Conservation (phyloP, 2,797 vertebrate genomes). For the Urosaurus nigricauda region DNA sequence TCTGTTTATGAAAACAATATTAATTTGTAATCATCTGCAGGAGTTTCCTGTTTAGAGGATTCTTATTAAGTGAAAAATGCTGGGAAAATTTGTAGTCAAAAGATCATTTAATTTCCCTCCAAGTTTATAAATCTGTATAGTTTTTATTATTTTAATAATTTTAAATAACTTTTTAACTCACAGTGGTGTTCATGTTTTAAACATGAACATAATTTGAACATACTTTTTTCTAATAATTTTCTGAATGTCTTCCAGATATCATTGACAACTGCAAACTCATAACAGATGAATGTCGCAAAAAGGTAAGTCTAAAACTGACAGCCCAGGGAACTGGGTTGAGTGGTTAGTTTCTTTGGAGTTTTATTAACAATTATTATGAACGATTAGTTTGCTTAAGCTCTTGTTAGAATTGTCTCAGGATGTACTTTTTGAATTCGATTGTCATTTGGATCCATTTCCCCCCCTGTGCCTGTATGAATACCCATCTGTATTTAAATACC, state of each 20-base stretch:
- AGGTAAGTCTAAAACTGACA: constrained; percentile 78
- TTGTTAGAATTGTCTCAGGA: not conserved
- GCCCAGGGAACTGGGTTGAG: too few species aligned
- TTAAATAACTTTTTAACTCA: not conserved
- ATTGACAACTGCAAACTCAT: constrained; percentile 95
- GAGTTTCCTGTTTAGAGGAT: not conserved
- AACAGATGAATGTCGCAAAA: constrained; percentile 91
- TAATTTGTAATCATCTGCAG: not conserved
- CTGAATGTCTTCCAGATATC: constrained; percentile 82
- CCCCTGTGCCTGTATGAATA: not conserved
- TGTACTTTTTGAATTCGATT: not conserved
- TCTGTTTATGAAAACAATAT: not conserved
- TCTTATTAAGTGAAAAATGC: not conserved
- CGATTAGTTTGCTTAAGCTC: not conserved
- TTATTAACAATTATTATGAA: not conserved
- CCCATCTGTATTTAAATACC: not conserved
- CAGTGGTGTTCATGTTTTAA: not conserved
- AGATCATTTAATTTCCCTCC: not conserved
- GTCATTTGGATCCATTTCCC: not conserved
- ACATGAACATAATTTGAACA: not conserved
- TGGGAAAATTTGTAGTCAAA: not conserved
- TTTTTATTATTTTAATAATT: not conserved
- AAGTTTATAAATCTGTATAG: not conserved
- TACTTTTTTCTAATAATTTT: constrained; percentile 35
- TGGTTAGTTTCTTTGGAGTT: not conserved